Conservation (phyloP, 1,140 invertebrate genomes). For the Dreissena rostriformis region DNA sequence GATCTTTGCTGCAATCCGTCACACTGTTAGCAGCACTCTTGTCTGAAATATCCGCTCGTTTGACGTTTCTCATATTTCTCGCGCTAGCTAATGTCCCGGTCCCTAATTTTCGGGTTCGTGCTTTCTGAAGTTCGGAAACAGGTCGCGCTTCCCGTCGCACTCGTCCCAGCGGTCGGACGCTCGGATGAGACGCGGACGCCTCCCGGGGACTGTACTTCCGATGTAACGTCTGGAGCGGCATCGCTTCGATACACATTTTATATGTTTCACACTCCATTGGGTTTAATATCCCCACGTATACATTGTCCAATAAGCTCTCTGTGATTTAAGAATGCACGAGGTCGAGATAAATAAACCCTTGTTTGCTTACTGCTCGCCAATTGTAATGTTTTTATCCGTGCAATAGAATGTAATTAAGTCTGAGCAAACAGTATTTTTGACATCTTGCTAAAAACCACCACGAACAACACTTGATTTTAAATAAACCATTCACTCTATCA, state of each 20-base stretch:
- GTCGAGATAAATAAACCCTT: neutral
- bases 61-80: neutral
- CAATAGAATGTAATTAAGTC: neutral
- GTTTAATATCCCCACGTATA: conserved; percentile 17
- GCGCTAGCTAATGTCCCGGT: no score
- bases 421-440: neutral
- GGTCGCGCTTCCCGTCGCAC: conserved; percentile 2
- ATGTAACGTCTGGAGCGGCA: conserved; percentile 30
- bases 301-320: neutral
- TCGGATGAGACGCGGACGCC: neutral
- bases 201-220: conserved; percentile 35
- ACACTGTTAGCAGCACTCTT: neutral
- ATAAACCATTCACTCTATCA: neutral
- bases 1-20: neutral
- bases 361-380: neutral
- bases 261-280: conserved; percentile 38
- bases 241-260: conserved; percentile 48
- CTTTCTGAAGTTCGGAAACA: neutral
- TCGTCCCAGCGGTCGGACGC: conserved; percentile 29
- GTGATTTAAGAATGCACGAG: neutral
- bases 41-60: neutral
- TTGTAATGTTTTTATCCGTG: neutral
- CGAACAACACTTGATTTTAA: neutral
- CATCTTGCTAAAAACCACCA: neutral
- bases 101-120: neutral